Conservation (phyloP, 2,888 invertebrate genomes). For the Amaurobius ferox region DNA sequence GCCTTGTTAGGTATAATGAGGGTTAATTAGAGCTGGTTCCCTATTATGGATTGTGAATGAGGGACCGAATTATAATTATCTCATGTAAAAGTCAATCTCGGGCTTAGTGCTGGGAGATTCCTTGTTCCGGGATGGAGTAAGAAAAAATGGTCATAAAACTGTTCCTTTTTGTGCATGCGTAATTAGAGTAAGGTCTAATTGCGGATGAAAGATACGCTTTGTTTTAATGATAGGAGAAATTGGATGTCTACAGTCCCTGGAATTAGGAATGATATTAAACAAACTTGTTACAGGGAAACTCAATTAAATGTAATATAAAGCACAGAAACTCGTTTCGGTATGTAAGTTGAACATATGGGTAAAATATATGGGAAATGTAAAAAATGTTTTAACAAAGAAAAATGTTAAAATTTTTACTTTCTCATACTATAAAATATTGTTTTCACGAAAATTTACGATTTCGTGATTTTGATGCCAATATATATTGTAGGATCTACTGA, state of each 20-base stretch:
- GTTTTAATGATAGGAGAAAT: neutral
- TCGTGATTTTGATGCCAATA: too few relatives aligned
- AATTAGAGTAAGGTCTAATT: constrained; percentile 36
- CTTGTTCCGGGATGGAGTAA: neutral
- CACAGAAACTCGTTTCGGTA: too few relatives aligned
- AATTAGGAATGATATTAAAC: neutral
- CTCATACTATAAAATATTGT: too few relatives aligned
- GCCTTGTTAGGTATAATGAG: constrained; percentile 71
- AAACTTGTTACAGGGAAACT: too few relatives aligned
- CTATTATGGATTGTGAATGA: constrained; percentile 58
- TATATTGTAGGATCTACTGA: too few relatives aligned
- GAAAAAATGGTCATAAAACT: constrained; percentile 20
- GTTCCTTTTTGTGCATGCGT: constrained; percentile 27
- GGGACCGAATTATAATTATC: constrained; percentile 70
- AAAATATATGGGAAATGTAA: too few relatives aligned
- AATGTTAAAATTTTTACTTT: too few relatives aligned
- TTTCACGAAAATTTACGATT: too few relatives aligned
- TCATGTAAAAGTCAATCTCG: constrained; percentile 63
- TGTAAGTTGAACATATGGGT: too few relatives aligned
- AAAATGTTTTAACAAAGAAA: too few relatives aligned
- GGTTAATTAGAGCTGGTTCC: constrained; percentile 66
- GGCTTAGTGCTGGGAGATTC: constrained; percentile 34
- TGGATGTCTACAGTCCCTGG: neutral
- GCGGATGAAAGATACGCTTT: neutral
- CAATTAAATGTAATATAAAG: too few relatives aligned